Percentiles rank a stretch among this genome's conserved stretches.
phyloP scores from a whole-genome alignment of 2,113 vertebrate genomes.

The Heterocephalus glaber region DNA sequence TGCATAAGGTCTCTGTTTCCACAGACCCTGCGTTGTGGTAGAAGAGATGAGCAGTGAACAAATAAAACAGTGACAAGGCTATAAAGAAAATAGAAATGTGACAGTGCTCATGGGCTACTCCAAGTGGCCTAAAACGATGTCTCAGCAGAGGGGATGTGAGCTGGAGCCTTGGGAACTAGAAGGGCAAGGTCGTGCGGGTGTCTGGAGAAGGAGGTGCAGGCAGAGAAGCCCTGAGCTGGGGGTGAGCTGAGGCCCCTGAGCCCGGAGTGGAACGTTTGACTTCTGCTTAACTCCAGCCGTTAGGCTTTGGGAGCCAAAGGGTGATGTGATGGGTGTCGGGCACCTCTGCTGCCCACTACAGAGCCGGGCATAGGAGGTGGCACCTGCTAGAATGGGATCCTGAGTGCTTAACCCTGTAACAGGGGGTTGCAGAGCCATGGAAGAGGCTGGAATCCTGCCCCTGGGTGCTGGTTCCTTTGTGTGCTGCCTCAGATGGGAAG shows the following conservation, averaged over 20 bases:
- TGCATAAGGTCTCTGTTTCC: background rate
- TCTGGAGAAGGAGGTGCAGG: background rate
- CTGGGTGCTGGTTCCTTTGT: background rate
- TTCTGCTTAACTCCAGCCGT: slow-evolving; percentile 1
- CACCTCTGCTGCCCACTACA: background rate
- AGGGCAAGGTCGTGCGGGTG: background rate
- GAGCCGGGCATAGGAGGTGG: too few relatives aligned
- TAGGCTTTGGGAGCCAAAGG: background rate
- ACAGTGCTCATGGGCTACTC: background rate
- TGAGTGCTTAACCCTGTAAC: background rate
- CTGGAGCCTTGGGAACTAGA: background rate
- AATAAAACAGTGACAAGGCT: background rate
- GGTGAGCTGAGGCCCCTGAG: background rate
- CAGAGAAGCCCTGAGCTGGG: background rate
- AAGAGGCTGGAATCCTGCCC: background rate
- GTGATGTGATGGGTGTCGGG: background rate
- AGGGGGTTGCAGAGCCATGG: background rate
- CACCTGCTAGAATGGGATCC: background rate
- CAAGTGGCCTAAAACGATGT: background rate
- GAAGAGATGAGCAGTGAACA: background rate
- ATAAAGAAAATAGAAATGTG: background rate
- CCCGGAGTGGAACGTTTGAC: background rate
- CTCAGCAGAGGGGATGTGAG: background rate
- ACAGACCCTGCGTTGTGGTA: background rate
- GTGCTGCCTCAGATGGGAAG: background rate